Conservation (phyloP, 53 echinoderm and acorn worm genomes). For the Mesocentrotus franciscanus region DNA sequence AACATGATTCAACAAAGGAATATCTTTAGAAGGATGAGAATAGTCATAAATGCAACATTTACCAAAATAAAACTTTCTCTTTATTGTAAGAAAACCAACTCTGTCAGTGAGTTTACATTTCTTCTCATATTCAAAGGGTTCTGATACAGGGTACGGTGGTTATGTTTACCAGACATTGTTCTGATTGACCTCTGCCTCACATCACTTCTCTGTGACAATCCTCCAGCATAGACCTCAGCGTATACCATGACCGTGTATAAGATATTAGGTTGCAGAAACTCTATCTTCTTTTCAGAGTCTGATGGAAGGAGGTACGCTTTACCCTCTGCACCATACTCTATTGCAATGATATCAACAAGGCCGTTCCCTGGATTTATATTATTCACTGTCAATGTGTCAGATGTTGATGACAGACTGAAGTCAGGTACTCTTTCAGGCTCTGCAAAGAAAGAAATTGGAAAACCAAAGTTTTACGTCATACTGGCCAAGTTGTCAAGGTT, state of each 20-base stretch:
- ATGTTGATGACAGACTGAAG: background rate
- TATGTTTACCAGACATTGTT: background rate
- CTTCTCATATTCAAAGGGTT: background rate
- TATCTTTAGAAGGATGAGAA: background rate
- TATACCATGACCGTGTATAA: background rate
- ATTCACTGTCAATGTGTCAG: background rate
- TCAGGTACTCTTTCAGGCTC: background rate
- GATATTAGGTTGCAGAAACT: background rate
- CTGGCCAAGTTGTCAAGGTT: too few species aligned
- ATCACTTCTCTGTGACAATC: background rate
- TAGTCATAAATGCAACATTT: background rate
- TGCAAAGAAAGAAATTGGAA: background rate
- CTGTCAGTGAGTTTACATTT: too few species aligned
- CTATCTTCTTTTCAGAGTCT: background rate
- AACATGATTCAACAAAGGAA: background rate
- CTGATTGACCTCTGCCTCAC: background rate
- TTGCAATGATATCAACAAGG: background rate
- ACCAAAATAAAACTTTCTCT: background rate
- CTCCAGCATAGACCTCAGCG: slow-evolving; percentile 13
- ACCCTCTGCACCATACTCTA: slow-evolving; percentile 17
- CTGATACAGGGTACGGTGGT: background rate
- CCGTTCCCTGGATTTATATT: background rate
- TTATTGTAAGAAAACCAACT: background rate
- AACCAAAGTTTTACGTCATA: background rate
- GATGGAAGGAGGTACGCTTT: background rate